Base-by-base conservation (phyloP, 1,140 invertebrate species). In the Drosophila nigrodunni region DNA sequence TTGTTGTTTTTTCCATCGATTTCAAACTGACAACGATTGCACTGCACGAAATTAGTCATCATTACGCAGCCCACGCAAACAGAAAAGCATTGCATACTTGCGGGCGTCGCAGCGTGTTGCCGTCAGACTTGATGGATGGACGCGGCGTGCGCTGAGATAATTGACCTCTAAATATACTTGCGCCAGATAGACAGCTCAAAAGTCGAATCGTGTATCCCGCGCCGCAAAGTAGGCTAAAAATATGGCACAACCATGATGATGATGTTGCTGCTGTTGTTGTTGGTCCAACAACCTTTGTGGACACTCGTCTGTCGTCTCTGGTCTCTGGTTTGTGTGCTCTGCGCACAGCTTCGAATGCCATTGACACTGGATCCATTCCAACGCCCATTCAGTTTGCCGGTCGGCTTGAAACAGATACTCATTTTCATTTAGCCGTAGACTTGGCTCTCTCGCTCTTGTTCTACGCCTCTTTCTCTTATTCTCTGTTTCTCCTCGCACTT, bases 131-230 rank as follows among this genome's bases (percentile, higher is more conserved):
- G 83, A 87, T 88, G 77, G 77, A 87, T 88, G 64, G 47, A 18
- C 72, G 64, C 46, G 39, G 65, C 77, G 75, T 57, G 50, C 41
- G 62, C 76, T 68, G 50, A 80, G 83, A 88, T 87, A 87, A 87
- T 87, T 87, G 80, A 87, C 83, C 83, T 87, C 77, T 74, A 87
- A 87, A 87, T 68, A 88, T 77, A 87, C 82, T 87, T 88, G 80
- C 72, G 52, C 50, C 59, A 44, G 25, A 41, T 43, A 18, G 44
- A 25, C 37, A 74, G 72, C 50, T 71, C 30, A 46, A 71, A 71
- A 75, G 64, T 71, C 65, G 55, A 75, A 71, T 13, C 10, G 9
- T 54, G 71, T 66, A 69, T 68, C 58, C 75, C 35, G 62, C 80
- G 77, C 77, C 85, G 59, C 74, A 83, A 87, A 87, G 83, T 87